A percentile compares a stretch with the other conserved stretches of the same genome.
These are phyloP conservation scores for Stenchaetothrips biformis DNA, from an alignment of 2,888 invertebrate genomes.

Conservation along the genomic window DNA sequence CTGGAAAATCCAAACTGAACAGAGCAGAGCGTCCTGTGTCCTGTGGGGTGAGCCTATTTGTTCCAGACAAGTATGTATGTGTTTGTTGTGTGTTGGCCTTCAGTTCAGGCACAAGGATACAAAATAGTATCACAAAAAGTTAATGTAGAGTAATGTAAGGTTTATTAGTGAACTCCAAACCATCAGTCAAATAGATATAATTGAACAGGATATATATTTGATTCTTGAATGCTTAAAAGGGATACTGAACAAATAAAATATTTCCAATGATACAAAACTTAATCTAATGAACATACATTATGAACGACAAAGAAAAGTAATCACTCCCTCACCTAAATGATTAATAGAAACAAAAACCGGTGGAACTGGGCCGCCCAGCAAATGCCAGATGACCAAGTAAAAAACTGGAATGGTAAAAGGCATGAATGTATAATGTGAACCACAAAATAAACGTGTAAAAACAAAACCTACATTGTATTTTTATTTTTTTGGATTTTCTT, in stretches of 20 bases:
- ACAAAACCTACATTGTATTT: not conserved
- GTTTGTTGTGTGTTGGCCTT: no score
- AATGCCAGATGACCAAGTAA: conserved; percentile 22
- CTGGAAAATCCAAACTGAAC: no score
- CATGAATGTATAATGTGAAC: conserved; percentile 18
- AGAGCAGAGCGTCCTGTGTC: no score
- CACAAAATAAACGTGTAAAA: conserved; percentile 20
- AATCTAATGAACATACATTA: conserved; percentile 17
- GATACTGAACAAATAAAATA: conserved; percentile 19
- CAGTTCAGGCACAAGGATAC: no score
- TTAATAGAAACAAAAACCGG: conserved; percentile 9
- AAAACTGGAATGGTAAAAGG: conserved; percentile 12
- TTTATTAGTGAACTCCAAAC: conserved; percentile 25
- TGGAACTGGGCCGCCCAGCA: conserved; percentile 10
- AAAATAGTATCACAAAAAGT: not conserved
- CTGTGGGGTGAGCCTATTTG: no score
- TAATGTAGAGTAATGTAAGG: not conserved
- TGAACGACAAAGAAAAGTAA: not conserved
- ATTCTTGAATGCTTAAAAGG: conserved; percentile 11
- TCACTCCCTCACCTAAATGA: conserved; percentile 7
- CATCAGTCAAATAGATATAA: conserved; percentile 7
- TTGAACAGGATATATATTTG: conserved; percentile 22
- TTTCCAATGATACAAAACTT: conserved; percentile 24
- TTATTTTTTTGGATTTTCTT: not conserved
- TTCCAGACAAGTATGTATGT: no score